A percentile compares a stretch with the other conserved stretches of the same genome.
Conservation (phyloP, 1,140 invertebrate genomes). For the Pogonomyrmex californicus region DNA sequence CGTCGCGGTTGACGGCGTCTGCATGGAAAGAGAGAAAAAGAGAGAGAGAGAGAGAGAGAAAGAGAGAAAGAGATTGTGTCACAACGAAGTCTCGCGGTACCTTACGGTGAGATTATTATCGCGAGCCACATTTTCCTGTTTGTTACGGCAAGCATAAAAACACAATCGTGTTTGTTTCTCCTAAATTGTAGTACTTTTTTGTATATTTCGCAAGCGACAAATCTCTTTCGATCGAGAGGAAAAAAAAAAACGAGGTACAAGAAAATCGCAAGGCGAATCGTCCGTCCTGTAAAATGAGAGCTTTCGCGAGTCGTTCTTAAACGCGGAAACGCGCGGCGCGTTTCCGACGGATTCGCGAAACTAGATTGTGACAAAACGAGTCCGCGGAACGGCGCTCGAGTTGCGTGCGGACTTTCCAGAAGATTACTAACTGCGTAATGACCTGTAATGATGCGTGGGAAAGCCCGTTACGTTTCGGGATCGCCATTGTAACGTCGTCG, state of each 20-base stretch:
- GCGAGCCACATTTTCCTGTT: constrained; percentile 17
- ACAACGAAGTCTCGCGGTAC: neutral
- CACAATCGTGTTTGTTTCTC: neutral
- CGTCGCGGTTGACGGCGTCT: constrained; percentile 11
- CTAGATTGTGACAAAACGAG: constrained; percentile 31
- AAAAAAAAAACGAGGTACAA: neutral
- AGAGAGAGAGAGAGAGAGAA: neutral
- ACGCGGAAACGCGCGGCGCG: constrained; percentile 10
- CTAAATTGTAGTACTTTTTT: neutral
- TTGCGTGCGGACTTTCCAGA: constrained; percentile 65
- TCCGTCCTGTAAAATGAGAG: neutral
- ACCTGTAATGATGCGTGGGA: constrained; percentile 57
- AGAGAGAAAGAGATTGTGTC: neutral
- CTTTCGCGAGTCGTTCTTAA: neutral
- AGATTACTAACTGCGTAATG: constrained; percentile 41
- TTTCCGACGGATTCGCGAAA: neutral
- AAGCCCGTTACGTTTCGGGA: constrained; percentile 57
- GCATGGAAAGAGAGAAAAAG: neutral
- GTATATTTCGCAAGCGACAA: neutral
- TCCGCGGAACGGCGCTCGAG: constrained; percentile 7
- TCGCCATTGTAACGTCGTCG: constrained; percentile 38
- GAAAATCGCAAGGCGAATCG: neutral
- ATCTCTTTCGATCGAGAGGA: neutral
- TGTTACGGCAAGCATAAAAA: neutral
- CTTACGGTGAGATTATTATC: neutral